Base-by-base conservation (phyloP, 1,140 invertebrate genomes). In the Sycobia sp. region DNA sequence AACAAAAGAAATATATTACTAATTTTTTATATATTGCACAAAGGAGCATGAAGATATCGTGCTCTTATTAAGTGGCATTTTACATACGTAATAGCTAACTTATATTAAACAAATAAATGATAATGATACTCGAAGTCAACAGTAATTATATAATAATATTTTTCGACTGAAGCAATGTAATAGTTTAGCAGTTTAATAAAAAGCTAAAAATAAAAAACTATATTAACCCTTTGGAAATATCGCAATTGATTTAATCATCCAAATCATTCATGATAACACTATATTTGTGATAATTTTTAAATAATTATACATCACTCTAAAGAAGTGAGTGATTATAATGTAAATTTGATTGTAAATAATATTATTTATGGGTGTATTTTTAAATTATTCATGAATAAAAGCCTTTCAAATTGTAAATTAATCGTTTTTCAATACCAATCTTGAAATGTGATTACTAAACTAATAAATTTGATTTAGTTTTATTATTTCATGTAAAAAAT, bases 261-360 rank as follows among this genome's bases (percentile, higher is more conserved):
- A n/a, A n/a, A 44, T 29, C 10, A 25, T 20, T 44, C 50, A 54
- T 43, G 25, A 50, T 50, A 49, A n/a, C n/a, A 56, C 14, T 55
- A 54, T 34, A 29, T 53, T 53, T 47, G 59, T 62, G 59, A 62
- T 62, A 61, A 61, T 22, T 43, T 16, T 50, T 43, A 61, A 22
- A 20, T 44, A n/a, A 60, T 39, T 49, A 57, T 50, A 20, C 41
- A 20, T 13, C 41, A 23, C 22, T 53, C 38, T 61, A 61, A 61
- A 53, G 34, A 46, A 39, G 29, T 47, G 11, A 62, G 25, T 29
- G 13, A 36, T 32, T 54, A 25, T 61, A 55, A 44, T n/a, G 39
- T 43, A 49, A 39, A 29, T 22, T 23, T 47, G 10, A n/a, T 38
- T 56, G 60, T 62, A 62, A 62, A 62, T 62, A 57, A 20, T 13